Percentiles rank a stretch among this genome's conserved stretches.
These are phyloP conservation scores for Eumeta japonica DNA, from an alignment of 1,140 invertebrate genomes.

Conservation along the genomic window DNA sequence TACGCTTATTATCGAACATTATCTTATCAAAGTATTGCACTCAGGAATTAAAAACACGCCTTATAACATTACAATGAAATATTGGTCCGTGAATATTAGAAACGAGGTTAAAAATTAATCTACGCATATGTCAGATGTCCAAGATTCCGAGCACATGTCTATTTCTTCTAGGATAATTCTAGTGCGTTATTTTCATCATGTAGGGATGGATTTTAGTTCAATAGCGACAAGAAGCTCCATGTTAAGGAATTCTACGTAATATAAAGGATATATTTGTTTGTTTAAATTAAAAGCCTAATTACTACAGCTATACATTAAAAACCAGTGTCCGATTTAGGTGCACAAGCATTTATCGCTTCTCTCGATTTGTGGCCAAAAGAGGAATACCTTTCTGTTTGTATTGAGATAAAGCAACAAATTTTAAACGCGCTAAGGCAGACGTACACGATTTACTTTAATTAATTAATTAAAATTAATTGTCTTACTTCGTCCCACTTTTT, in stretches of 20 bases:
- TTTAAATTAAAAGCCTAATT: slow-evolving; percentile 1
- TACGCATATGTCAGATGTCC: slow-evolving; percentile 4
- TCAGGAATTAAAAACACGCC: slow-evolving; percentile 1
- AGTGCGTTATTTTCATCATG: slow-evolving; percentile 2
- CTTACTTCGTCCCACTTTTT: too few relatives aligned
- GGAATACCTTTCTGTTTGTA: slow-evolving; percentile 4
- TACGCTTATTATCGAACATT: too few relatives aligned
- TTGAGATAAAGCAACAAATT: slow-evolving; percentile 5
- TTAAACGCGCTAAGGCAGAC: slow-evolving; percentile 5
- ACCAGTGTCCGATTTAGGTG: neutral
- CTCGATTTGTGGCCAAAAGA: slow-evolving; percentile 1
- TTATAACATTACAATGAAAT: slow-evolving; percentile 6
- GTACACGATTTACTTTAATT: too few relatives aligned
- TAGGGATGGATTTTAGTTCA: slow-evolving; percentile 5
- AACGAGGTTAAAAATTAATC: slow-evolving; percentile 7
- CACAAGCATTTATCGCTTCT: neutral
- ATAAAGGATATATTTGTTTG: slow-evolving; percentile 3
- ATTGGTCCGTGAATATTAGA: slow-evolving; percentile 6
- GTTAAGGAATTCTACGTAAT: too few relatives aligned
- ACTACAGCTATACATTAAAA: slow-evolving; percentile 1
- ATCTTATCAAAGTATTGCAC: too few relatives aligned
- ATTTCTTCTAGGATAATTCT: neutral
- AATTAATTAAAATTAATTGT: too few relatives aligned
- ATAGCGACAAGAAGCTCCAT: slow-evolving; percentile 4
- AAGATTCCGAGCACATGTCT: slow-evolving; percentile 5